phyloP scores from a whole-genome alignment of 2,113 vertebrate genomes.

The Pedetes capensis region DNA sequence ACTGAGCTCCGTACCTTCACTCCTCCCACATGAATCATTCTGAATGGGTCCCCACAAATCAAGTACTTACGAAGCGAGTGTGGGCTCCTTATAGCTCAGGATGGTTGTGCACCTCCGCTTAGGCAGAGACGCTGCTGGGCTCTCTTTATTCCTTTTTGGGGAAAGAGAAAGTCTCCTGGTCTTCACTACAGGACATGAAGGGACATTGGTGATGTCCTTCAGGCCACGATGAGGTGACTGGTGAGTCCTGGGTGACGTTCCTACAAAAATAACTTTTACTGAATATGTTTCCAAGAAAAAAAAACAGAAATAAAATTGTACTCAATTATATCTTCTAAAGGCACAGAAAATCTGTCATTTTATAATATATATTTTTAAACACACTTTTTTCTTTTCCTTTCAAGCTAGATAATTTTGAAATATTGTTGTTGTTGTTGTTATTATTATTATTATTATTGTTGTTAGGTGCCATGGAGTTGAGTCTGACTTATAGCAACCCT shows the following conservation, averaged over 20 bases:
- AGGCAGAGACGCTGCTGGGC: conserved; percentile 64
- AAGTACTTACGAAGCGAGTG: conserved; percentile 62
- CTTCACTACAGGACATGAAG: conserved; percentile 76
- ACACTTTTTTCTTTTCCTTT: not conserved
- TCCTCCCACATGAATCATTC: not conserved
- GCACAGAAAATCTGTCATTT: not conserved
- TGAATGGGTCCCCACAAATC: not conserved
- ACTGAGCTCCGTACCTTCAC: not conserved
- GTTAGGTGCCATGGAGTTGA: no score
- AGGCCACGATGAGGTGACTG: conserved; percentile 82
- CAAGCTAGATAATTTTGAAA: conserved; percentile 24
- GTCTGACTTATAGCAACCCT: no score
- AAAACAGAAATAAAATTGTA: not conserved
- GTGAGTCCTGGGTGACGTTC: conserved; percentile 33
- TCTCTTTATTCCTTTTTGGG: conserved; percentile 68
- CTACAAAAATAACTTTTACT: conserved; percentile 71
- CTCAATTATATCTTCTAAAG: not conserved
- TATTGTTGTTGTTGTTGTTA: no score
- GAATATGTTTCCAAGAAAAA: not conserved
- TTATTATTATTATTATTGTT: no score
- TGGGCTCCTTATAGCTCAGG: conserved; percentile 93
- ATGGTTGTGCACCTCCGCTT: conserved; percentile 86
- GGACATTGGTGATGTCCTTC: conserved; percentile 91
- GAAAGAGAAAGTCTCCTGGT: conserved; percentile 76
- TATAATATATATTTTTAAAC: not conserved